A percentile compares a stretch with the other conserved stretches of the same genome.
phyloP scores from a whole-genome alignment of 2,797 vertebrate genomes.

The Dipus sagitta region DNA sequence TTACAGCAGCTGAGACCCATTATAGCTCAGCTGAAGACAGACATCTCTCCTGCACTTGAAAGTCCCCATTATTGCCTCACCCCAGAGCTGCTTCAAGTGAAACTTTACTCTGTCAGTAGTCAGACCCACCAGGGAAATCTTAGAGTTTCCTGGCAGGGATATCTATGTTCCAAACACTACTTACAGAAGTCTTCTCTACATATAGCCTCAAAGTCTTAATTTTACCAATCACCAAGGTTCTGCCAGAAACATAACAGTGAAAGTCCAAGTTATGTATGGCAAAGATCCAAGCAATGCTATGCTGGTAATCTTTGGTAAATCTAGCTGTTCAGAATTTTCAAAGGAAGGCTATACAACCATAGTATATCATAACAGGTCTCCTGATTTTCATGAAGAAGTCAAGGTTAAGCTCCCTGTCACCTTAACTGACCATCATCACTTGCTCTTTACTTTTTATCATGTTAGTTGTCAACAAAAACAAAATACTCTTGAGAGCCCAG shows the following conservation, averaged over 20 bases:
- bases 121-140: constrained; percentile 96
- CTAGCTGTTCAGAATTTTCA: constrained; percentile 97
- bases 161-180: constrained; percentile 98
- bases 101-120: constrained; percentile 99
- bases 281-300: constrained; percentile 97
- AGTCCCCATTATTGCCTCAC: constrained; percentile 98
- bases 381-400: constrained; percentile 98
- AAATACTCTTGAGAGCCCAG: constrained; percentile 98
- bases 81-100: constrained; percentile 97
- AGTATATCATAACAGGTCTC: constrained; percentile 99
- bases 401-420: constrained; percentile 98
- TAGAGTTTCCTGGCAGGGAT: constrained; percentile 98
- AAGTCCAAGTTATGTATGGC: constrained; percentile 99
- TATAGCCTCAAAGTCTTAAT: constrained; percentile 98
- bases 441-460: constrained; percentile 99
- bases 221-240: constrained; percentile 99
- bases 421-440: constrained; percentile 97
- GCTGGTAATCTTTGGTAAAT: constrained; percentile 99
- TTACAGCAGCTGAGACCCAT: constrained; percentile 96
- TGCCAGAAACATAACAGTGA: constrained; percentile 98
- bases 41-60: constrained; percentile 98
- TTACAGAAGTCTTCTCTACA: constrained; percentile 98
- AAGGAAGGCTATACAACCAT: constrained; percentile 98
- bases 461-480: constrained; percentile 99
- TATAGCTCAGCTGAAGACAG: constrained; percentile 98